A percentile compares a stretch with the other conserved stretches of the same genome.
phyloP scores from a whole-genome alignment of 2,797 vertebrate genomes.

The Xenops minutus region DNA sequence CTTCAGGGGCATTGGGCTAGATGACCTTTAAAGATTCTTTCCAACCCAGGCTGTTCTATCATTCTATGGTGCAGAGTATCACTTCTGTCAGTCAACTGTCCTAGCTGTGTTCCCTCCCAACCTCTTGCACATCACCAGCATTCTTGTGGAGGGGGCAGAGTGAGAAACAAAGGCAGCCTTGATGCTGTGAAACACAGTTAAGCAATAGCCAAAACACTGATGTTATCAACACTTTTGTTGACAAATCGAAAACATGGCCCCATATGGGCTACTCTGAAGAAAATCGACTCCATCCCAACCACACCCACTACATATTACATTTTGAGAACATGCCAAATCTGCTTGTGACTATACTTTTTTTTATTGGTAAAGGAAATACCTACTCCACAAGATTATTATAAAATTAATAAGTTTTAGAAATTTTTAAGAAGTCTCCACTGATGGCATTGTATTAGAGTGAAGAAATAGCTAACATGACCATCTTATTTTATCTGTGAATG shows the following conservation, averaged over 20 bases:
- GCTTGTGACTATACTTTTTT: neutral
- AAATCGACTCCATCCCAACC: neutral
- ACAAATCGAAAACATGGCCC: neutral
- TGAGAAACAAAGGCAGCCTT: neutral
- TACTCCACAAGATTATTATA: neutral
- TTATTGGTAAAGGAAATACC: neutral
- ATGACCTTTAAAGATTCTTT: neutral
- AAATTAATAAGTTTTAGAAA: neutral
- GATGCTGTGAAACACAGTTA: neutral
- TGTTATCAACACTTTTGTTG: neutral
- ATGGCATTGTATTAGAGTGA: neutral
- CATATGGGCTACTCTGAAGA: neutral
- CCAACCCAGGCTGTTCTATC: neutral
- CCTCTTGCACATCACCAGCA: neutral
- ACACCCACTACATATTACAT: neutral
- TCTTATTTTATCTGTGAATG: neutral
- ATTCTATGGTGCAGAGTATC: neutral
- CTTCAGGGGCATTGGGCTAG: neutral
- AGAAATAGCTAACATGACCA: neutral
- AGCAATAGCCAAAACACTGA: neutral
- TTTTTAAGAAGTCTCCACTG: neutral
- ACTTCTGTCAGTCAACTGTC: neutral
- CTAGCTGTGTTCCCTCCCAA: neutral
- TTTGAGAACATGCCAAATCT: neutral
- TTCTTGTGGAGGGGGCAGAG: rapidly evolving